These are phyloP conservation scores for Muscidifurax raptorellus DNA, from an alignment of 1,140 invertebrate genomes.

Conservation along the genomic window DNA sequence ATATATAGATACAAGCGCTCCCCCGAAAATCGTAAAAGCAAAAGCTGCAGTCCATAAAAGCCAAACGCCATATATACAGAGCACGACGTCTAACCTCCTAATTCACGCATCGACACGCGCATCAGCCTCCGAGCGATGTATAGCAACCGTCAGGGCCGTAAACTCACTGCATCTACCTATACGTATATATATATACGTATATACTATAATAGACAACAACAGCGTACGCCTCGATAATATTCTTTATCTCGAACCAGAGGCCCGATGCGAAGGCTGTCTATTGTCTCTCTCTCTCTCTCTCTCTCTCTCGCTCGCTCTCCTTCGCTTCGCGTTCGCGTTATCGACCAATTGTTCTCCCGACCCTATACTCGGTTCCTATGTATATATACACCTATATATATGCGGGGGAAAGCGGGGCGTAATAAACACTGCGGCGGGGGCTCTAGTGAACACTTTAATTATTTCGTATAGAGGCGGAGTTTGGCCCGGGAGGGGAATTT, in stretches of 20 bases:
- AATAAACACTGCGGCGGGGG: background rate
- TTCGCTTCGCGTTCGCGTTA: background rate
- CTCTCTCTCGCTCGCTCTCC: conserved; percentile 1
- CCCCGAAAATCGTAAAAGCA: background rate
- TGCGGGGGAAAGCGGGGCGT: background rate
- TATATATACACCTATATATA: background rate
- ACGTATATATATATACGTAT: background rate
- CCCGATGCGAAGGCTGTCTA: background rate
- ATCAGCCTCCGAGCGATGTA: background rate
- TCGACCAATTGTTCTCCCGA: conserved; percentile 12
- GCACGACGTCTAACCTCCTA: background rate
- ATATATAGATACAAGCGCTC: background rate
- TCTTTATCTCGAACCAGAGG: background rate
- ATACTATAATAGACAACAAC: background rate
- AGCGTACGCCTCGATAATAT: background rate
- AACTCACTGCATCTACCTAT: background rate
- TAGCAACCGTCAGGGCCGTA: background rate
- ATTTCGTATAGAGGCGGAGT: background rate
- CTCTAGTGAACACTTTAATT: background rate
- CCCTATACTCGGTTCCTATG: background rate
- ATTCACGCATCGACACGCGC: background rate
- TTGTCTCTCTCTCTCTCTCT: background rate
- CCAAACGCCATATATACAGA: background rate
- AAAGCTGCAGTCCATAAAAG: background rate
- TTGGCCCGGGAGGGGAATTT: background rate